These are phyloP conservation scores for Acanthochromis polyacanthus DNA, from an alignment of 2,113 vertebrate species.

Conservation along the genomic window DNA sequence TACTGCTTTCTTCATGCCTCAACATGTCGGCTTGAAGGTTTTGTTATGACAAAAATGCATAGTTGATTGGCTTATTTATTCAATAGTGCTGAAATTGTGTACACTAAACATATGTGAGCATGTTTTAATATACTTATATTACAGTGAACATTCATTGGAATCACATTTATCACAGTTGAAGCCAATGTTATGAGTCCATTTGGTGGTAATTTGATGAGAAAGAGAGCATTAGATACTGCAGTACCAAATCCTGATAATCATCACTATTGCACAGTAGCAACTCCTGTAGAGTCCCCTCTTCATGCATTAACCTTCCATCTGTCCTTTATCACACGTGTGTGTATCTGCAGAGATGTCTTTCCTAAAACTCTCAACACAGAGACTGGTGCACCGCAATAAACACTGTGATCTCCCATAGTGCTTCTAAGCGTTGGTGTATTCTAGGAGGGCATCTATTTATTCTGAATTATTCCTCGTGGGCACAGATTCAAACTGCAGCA, in stretches of 20 bases:
- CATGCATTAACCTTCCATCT: constrained; percentile 45
- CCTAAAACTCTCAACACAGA: constrained; percentile 22
- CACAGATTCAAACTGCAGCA: constrained; percentile 45
- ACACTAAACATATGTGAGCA: too few relatives aligned
- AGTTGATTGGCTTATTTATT: too few relatives aligned
- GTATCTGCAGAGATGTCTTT: constrained; percentile 7
- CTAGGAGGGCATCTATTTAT: neutral
- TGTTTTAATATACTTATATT: too few relatives aligned
- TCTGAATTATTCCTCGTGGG: constrained; percentile 33
- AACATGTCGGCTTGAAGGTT: too few relatives aligned
- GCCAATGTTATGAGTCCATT: neutral
- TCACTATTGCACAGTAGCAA: constrained; percentile 8
- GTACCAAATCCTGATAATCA: constrained; percentile 10
- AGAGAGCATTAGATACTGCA: neutral
- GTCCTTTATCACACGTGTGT: constrained; percentile 4
- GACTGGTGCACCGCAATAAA: constrained; percentile 17
- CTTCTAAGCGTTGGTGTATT: constrained; percentile 8
- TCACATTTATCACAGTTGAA: neutral
- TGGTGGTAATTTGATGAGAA: constrained; percentile 4
- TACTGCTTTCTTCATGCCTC: too few relatives aligned
- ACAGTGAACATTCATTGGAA: too few relatives aligned
- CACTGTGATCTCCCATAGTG: constrained; percentile 21
- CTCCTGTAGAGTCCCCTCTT: neutral
- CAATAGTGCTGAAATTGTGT: too few relatives aligned
- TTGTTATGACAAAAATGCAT: too few relatives aligned